Conservation (phyloP, 1,140 invertebrate species). For the Drosophila biarmipes region DNA sequence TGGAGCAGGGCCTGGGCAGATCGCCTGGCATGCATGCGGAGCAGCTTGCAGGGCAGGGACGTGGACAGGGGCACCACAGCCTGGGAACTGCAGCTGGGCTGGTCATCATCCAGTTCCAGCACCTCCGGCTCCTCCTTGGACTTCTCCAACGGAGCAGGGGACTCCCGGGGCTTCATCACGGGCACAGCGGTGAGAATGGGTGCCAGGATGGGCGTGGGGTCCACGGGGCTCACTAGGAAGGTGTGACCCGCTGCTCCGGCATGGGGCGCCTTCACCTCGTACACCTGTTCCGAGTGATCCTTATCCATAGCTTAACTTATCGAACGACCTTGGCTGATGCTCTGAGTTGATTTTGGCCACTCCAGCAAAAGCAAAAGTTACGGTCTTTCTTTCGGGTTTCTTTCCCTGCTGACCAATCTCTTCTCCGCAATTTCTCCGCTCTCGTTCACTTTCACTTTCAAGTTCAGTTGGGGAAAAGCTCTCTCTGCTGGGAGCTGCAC, state of each 20-base stretch:
- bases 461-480: constrained; percentile 63
- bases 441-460: constrained; percentile 79
- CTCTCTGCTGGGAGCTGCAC: constrained; percentile 37
- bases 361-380: constrained; percentile 71
- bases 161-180: constrained; percentile 40
- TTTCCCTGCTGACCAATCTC: neutral
- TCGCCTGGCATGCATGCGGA: constrained; percentile 71
- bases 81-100: constrained; percentile 65
- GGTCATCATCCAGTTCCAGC: constrained; percentile 29
- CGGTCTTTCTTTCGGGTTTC: constrained; percentile 7
- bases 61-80: constrained; percentile 76
- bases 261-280: constrained; percentile 64
- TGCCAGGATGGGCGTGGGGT: constrained; percentile 3
- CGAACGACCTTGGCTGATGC: constrained; percentile 51
- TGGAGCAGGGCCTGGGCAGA: constrained; percentile 74
- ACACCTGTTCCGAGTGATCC: constrained; percentile 21
- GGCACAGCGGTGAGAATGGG: constrained; percentile 69
- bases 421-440: constrained; percentile 6
- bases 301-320: constrained; percentile 5
- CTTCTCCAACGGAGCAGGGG: neutral
- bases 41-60: constrained; percentile 73
- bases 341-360: constrained; percentile 60
- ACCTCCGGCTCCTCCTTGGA: too few relatives aligned
- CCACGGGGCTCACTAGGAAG: constrained; percentile 70
- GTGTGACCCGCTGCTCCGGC: constrained; percentile 64